Evolutionary conservation across 2,113 vertebrate species (phyloP).

Genomic region (Vidua macroura): DNA sequence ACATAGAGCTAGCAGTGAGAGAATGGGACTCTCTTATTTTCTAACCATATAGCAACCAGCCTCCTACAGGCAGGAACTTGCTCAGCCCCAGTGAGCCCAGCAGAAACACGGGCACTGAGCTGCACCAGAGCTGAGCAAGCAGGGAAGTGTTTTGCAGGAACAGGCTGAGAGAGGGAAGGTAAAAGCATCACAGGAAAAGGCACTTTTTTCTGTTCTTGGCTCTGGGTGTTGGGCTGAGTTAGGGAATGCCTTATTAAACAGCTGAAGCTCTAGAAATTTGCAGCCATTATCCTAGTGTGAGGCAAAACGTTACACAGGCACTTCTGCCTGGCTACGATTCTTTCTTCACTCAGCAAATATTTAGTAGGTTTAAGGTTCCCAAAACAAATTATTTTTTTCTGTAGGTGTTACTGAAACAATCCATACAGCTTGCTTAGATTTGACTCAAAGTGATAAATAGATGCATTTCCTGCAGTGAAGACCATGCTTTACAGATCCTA

Average conservation of each 20-base stretch:
- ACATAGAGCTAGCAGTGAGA: background rate
- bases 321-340: background rate
- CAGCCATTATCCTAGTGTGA: background rate
- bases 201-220: background rate
- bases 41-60: background rate
- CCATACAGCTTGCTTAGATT: background rate
- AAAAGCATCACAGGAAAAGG: background rate
- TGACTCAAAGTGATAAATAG: background rate
- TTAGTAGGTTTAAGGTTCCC: background rate
- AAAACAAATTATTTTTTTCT: background rate
- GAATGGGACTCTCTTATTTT: background rate
- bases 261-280: background rate
- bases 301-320: background rate
- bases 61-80: background rate
- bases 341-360: background rate
- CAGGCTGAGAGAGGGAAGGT: background rate
- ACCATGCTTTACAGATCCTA: background rate
- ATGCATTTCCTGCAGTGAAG: background rate
- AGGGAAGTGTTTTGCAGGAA: background rate
- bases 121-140: background rate
- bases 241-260: background rate
- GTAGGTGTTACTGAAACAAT: background rate
- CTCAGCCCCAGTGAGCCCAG: background rate
- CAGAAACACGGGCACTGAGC: background rate
- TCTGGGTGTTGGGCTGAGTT: background rate